These are phyloP conservation scores for Tenebrio molitor DNA, from an alignment of 1,140 invertebrate species.

Conservation along the genomic window DNA sequence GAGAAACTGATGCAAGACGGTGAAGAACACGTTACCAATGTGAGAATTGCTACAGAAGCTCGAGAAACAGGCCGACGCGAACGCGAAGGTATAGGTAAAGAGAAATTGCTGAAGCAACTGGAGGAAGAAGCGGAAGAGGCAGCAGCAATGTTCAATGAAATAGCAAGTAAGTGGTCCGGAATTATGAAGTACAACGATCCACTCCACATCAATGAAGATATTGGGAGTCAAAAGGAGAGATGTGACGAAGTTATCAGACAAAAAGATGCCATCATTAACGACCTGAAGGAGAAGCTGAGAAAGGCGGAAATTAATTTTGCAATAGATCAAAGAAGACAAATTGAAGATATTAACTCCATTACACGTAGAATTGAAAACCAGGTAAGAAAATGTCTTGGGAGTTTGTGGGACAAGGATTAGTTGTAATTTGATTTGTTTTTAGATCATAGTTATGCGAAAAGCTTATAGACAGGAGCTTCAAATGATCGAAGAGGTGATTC, in stretches of 20 bases:
- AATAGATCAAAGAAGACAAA: slow-evolving; percentile 75
- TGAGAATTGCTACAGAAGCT: slow-evolving; percentile 80
- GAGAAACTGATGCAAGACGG: slow-evolving; percentile 76
- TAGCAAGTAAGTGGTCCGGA: slow-evolving; percentile 78
- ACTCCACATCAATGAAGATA: slow-evolving; percentile 80
- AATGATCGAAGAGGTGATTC: slow-evolving; percentile 78
- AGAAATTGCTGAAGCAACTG: slow-evolving; percentile 72
- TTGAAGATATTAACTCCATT: slow-evolving; percentile 80
- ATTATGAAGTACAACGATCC: slow-evolving; percentile 83
- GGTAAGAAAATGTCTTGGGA: no score
- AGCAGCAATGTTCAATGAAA: slow-evolving; percentile 77
- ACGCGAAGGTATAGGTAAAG: slow-evolving; percentile 66
- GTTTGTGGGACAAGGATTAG: no score
- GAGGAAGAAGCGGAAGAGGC: slow-evolving; percentile 78
- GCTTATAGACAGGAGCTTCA: slow-evolving; percentile 80
- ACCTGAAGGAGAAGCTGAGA: slow-evolving; percentile 81
- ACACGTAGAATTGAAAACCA: slow-evolving; percentile 89
- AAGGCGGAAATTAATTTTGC: slow-evolving; percentile 71
- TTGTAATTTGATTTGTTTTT: no score
- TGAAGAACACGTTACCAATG: slow-evolving; percentile 79
- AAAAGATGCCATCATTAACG: slow-evolving; percentile 83
- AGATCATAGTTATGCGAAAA: slow-evolving; percentile 76
- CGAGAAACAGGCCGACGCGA: slow-evolving; percentile 74
- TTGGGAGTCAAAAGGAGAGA: slow-evolving; percentile 78
- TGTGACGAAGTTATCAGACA: slow-evolving; percentile 80